phyloP scores from a whole-genome alignment of 2,888 invertebrate species.

The Limnephilus marmoratus region DNA sequence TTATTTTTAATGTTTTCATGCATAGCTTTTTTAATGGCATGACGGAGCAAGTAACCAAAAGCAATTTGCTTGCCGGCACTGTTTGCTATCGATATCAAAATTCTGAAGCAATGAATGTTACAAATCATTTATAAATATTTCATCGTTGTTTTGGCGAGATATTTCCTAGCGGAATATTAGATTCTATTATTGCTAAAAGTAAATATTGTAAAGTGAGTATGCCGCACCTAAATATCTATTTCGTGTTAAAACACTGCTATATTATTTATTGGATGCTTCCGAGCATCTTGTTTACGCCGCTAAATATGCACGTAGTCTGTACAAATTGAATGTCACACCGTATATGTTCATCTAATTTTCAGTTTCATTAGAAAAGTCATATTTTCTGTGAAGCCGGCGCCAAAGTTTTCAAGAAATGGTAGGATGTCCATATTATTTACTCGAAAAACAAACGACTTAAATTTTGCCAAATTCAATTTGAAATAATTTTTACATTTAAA shows the following conservation, averaged over 20 bases:
- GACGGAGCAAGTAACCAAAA: neutral
- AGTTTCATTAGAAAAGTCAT: neutral
- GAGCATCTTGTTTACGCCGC: constrained; percentile 30
- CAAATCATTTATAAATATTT: neutral
- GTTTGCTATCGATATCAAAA: neutral
- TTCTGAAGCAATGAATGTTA: neutral
- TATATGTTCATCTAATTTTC: neutral
- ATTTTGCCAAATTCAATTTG: neutral
- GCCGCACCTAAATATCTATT: constrained; percentile 23
- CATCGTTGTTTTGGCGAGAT: neutral
- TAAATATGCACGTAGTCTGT: constrained; percentile 46
- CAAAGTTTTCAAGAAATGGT: neutral
- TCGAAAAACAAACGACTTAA: neutral
- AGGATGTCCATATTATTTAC: neutral
- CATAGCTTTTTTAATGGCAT: constrained; percentile 28
- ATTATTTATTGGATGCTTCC: constrained; percentile 26
- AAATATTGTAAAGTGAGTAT: constrained; percentile 2
- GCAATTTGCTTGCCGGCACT: neutral
- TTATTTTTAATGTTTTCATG: neutral
- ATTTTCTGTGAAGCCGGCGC: neutral
- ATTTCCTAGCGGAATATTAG: constrained; percentile 24
- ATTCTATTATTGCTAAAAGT: constrained; percentile 19
- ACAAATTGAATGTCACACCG: constrained; percentile 26
- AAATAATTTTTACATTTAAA: neutral
- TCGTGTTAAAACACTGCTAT: constrained; percentile 40